These are phyloP conservation scores for Heterodera filipjevi DNA, from an alignment of 2,888 invertebrate species.

Conservation along the genomic window DNA sequence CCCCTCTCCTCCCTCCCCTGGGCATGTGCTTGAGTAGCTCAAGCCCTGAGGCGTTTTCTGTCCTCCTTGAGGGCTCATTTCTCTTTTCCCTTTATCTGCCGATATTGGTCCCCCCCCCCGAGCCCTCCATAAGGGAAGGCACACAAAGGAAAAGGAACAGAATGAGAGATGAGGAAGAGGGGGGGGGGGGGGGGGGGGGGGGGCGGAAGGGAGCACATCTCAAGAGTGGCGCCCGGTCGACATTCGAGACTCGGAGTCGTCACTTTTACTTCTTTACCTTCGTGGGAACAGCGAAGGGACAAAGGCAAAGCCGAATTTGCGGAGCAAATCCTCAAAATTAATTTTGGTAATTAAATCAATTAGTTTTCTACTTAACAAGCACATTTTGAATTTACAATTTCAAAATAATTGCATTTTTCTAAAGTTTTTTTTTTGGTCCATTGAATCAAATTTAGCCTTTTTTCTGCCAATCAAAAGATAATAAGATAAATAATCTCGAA, in stretches of 20 bases:
- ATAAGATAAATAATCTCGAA: no score
- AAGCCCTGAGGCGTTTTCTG: background rate
- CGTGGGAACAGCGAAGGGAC: background rate
- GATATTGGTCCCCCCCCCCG: background rate
- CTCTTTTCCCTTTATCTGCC: background rate
- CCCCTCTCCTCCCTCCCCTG: background rate
- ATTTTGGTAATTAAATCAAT: no score
- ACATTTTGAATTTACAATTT: no score
- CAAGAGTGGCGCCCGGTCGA: background rate
- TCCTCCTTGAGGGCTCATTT: background rate
- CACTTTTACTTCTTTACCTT: background rate
- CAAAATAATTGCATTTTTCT: no score
- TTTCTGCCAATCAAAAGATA: no score
- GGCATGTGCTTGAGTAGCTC: background rate
- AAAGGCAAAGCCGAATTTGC: background rate
- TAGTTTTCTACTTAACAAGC: no score
- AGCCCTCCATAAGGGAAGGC: background rate
- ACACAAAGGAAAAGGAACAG: background rate
- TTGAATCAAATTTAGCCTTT: no score
- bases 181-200: background rate
- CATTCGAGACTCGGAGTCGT: background rate
- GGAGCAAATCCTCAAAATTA: background rate
- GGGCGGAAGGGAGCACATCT: background rate
- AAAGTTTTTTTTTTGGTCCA: no score
- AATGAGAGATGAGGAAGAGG: background rate